Evolutionary conservation across 2,888 invertebrate species (phyloP).

Genomic region (Troides helena): DNA sequence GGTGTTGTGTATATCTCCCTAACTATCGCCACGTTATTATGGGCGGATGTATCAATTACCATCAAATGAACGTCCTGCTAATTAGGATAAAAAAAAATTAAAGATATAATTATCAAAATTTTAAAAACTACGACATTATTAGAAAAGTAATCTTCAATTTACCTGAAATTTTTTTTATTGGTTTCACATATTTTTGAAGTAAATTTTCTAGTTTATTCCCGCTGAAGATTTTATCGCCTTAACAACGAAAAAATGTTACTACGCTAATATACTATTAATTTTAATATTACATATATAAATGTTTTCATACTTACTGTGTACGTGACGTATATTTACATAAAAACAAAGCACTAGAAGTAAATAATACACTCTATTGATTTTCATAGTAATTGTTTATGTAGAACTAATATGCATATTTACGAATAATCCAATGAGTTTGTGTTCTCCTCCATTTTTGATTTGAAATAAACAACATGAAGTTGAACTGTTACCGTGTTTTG

Average conservation of each 20-base stretch:
- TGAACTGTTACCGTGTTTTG: not conserved
- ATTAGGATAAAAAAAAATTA: too few relatives aligned
- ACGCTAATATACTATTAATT: not conserved
- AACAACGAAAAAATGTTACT: not conserved
- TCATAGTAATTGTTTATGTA: slow-evolving; percentile 5
- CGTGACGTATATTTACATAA: not conserved
- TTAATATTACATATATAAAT: not conserved
- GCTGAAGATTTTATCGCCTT: slow-evolving; percentile 17
- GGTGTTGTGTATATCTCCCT: too few relatives aligned
- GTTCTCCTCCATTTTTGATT: not conserved
- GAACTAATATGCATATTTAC: slow-evolving; percentile 1
- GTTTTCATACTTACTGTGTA: slow-evolving; percentile 11
- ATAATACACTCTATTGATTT: not conserved
- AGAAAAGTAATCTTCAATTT: not conserved
- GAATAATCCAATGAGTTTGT: not conserved
- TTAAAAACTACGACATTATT: too few relatives aligned
- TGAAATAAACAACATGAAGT: not conserved
- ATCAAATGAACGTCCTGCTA: too few relatives aligned
- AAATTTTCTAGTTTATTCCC: slow-evolving; percentile 33
- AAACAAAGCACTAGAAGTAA: slow-evolving; percentile 1
- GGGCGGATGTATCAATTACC: too few relatives aligned
- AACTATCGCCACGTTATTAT: too few relatives aligned
- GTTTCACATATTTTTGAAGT: slow-evolving; percentile 42
- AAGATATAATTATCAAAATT: too few relatives aligned
- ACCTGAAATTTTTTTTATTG: slow-evolving; percentile 43